Evolutionary conservation across 2,888 invertebrate genomes (phyloP).

Genomic region (Syrphus vitripennis): DNA sequence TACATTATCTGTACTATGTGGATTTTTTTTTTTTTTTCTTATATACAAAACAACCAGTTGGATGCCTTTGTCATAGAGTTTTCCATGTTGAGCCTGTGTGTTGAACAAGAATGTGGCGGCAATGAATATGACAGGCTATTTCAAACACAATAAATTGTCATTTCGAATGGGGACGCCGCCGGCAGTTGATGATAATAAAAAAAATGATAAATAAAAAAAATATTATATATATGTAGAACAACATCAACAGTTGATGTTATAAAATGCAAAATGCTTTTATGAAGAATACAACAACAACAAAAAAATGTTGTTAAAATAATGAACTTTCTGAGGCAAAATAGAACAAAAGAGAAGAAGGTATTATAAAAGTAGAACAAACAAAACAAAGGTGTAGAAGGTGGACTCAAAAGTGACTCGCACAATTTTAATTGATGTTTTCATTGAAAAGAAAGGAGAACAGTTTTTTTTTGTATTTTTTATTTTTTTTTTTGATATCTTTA

Average conservation of each 20-base stretch:
- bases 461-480: background rate
- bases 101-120: slow-evolving; percentile 31
- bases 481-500: background rate
- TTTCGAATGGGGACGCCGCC: slow-evolving; percentile 29
- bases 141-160: slow-evolving; percentile 51
- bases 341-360: background rate
- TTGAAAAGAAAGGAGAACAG: background rate
- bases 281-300: background rate
- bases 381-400: background rate
- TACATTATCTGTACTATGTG: background rate
- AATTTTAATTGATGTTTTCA: background rate
- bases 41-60: slow-evolving; percentile 11
- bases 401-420: background rate
- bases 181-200: background rate
- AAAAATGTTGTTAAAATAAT: slow-evolving; percentile 3
- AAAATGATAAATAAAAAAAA: background rate
- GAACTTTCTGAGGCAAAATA: slow-evolving; percentile 1
- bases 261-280: slow-evolving; percentile 14
- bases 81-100: slow-evolving; percentile 39
- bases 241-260: slow-evolving; percentile 17
- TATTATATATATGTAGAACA: background rate
- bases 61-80: slow-evolving; percentile 33
- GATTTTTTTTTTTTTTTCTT: no score
- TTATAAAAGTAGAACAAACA: background rate
- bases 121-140: slow-evolving; percentile 49